Percentiles rank a stretch among this genome's conserved stretches.
These are phyloP conservation scores for Leucophenga montana DNA, from an alignment of 2,888 invertebrate genomes.

Conservation along the genomic window DNA sequence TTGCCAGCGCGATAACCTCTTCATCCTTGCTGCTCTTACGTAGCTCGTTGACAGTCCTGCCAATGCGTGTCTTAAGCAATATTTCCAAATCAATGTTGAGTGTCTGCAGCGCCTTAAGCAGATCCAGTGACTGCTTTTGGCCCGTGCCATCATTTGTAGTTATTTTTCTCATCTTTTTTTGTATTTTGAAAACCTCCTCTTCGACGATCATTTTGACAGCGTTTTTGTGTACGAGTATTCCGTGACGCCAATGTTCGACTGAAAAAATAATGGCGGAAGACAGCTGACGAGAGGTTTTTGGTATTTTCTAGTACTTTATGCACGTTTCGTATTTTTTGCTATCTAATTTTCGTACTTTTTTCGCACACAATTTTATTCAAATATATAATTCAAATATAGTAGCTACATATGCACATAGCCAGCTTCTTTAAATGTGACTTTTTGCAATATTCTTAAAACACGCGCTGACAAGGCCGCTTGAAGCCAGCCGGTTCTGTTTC, in stretches of 20 bases:
- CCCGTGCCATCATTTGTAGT: constrained; percentile 90
- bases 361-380: no score
- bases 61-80: constrained; percentile 95
- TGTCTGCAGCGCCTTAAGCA: constrained; percentile 90
- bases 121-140: constrained; percentile 91
- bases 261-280: constrained; percentile 9
- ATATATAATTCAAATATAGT: no score
- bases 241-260: constrained; percentile 8
- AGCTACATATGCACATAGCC: background rate
- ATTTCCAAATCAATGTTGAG: constrained; percentile 94
- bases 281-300: background rate
- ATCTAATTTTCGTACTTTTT: background rate
- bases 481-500: no score
- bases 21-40: constrained; percentile 96
- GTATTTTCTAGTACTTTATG: no score
- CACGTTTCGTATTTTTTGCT: background rate
- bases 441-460: background rate
- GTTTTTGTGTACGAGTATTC: constrained; percentile 17
- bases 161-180: constrained; percentile 97
- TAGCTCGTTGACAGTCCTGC: constrained; percentile 98
- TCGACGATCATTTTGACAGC: constrained; percentile 84
- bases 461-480: background rate
- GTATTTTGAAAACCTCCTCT: constrained; percentile 95
- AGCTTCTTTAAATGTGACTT: background rate
- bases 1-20: constrained; percentile 93